A percentile compares a stretch with the other conserved stretches of the same genome.
phyloP scores from a whole-genome alignment of 2,113 vertebrate genomes.

The Thryonomys swinderianus region DNA sequence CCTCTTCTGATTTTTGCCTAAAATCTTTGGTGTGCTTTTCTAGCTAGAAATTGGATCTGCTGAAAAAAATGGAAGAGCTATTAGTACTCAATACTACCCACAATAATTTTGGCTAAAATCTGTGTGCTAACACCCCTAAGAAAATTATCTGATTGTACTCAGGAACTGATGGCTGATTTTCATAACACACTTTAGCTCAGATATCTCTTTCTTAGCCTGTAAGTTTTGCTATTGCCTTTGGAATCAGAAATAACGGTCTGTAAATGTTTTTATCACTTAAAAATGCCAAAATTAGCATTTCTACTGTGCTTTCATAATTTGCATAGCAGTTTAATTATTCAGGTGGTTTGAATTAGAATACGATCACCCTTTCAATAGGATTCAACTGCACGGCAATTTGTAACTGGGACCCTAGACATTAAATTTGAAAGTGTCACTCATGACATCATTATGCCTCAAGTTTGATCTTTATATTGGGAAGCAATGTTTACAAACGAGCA shows the following conservation, averaged over 20 bases:
- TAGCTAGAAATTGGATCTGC: neutral
- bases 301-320: neutral
- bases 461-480: neutral
- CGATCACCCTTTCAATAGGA: neutral
- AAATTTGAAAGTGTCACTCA: neutral
- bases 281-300: conserved; percentile 28
- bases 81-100: neutral
- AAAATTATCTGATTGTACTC: neutral
- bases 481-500: neutral
- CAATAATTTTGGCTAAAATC: neutral
- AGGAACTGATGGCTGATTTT: neutral
- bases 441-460: neutral
- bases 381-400: neutral
- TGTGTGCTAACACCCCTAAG: neutral
- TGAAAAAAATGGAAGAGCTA: neutral
- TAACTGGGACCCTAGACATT: neutral
- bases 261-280: neutral
- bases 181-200: neutral
- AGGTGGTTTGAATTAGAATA: neutral
- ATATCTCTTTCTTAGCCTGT: neutral
- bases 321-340: neutral
- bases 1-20: neutral
- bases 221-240: neutral
- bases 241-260: neutral
- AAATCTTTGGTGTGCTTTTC: neutral